Base-by-base conservation (phyloP, 2,113 vertebrate genomes). In the Ptilonorhynchus violaceus region DNA sequence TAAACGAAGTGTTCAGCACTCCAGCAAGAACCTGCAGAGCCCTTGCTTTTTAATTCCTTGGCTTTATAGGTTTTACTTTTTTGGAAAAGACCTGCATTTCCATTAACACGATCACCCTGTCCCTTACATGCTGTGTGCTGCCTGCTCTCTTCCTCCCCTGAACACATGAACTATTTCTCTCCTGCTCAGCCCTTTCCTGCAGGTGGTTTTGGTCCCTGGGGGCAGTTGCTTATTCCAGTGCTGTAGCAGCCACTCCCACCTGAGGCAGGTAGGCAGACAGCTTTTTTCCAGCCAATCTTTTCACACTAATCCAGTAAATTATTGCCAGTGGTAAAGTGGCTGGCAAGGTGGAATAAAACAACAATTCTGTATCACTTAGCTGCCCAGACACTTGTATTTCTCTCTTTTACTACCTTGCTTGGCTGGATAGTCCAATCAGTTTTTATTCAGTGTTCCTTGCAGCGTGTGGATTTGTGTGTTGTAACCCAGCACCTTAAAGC, bases 221-320 rank as follows among this genome's bases (percentile, higher is more conserved):
- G 49, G 41, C 82, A 90, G 82, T 58, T 89, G 69, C 62, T 39
- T 75, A 2, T 52, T 93, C 63, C 59, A 63, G 15, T 74, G 90
- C 58, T 88, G n/a, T 31, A 74, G 64, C 89, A 92, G 31, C 52
- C 55, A 49, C 42, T 91, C 76, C 84, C 84, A n/a, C 18, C 50
- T 42, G 39, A 56, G 70, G 67, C 91, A 74, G 66, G 59, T 28
- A 74, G 46, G n/a, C 55, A 78, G 28, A 23, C 17, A 21, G 31
- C 16, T 35, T 56, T 84, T 59, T 85, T 70, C 33, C 23, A 50
- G 55, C 42, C 72, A 74, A 0, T 64, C 55, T 91, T 85, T 79
- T 49, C 24, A 12, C 52, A 53, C 67, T 66, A 31, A 50, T 62
- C 53, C 50, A 66, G 25, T 75, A 64, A 79, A 39, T 68, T 80